Evolutionary conservation across 1,140 invertebrate species (phyloP).

Genomic region (Aphelenchoides avenae): DNA sequence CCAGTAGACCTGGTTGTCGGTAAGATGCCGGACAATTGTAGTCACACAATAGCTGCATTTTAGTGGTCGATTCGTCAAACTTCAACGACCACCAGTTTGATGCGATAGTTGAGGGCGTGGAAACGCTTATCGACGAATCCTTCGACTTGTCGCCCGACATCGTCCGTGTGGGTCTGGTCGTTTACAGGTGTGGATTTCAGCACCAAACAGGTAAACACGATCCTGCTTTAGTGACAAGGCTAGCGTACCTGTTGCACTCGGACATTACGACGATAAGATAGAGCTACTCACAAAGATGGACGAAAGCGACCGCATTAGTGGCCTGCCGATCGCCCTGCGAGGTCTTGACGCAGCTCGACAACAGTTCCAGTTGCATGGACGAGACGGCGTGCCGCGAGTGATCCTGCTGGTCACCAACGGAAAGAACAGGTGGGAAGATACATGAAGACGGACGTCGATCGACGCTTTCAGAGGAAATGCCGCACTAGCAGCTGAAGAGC

Average conservation of each 20-base stretch:
- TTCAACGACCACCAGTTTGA: constrained; percentile 48
- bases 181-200: constrained; percentile 52
- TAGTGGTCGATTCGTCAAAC: constrained; percentile 56
- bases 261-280: constrained; percentile 58
- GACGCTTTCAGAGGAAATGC: constrained; percentile 52
- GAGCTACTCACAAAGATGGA: constrained; percentile 52
- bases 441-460: not conserved
- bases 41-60: no score
- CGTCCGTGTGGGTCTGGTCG: constrained; percentile 53
- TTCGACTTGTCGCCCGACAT: constrained; percentile 58
- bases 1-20: constrained; percentile 50
- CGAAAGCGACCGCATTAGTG: constrained; percentile 15
- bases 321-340: constrained; percentile 46
- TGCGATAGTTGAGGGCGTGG: constrained; percentile 49
- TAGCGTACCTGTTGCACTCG: constrained; percentile 55
- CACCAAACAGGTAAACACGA: not conserved
- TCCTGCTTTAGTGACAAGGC: constrained; percentile 51
- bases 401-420: constrained; percentile 57
- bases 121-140: constrained; percentile 53
- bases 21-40: no score
- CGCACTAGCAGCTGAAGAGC: constrained; percentile 46
- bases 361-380: constrained; percentile 53
- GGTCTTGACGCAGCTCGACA: constrained; percentile 57
- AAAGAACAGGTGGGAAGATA: constrained; percentile 44
- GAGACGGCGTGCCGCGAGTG: constrained; percentile 45